These are phyloP conservation scores for Geophilus truncorum DNA, from an alignment of 2,888 invertebrate species.

Conservation along the genomic window DNA sequence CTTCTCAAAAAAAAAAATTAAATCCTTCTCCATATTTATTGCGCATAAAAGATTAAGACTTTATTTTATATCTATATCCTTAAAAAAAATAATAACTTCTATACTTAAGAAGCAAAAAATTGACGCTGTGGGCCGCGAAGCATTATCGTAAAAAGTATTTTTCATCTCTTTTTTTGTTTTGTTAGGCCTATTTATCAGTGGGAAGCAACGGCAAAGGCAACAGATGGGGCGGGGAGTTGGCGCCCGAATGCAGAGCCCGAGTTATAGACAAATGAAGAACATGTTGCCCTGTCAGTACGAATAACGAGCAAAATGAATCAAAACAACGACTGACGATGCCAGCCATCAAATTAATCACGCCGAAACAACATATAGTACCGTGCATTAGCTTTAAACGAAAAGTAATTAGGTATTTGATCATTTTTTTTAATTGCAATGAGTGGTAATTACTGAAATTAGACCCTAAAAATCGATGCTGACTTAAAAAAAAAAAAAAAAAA, in stretches of 20 bases:
- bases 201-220: not conserved
- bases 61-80: not conserved
- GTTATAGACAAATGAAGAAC: slow-evolving; percentile 1
- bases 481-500: too few species aligned
- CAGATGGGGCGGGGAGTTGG: not conserved
- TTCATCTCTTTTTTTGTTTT: too few species aligned
- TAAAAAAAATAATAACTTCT: too few species aligned
- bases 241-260: not conserved
- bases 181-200: not conserved
- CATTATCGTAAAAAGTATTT: too few species aligned
- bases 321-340: not conserved
- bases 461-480: too few species aligned
- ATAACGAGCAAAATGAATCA: slow-evolving; percentile 7
- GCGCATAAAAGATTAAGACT: not conserved
- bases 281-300: not conserved
- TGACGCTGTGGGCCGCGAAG: too few species aligned
- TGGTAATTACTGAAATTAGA: too few species aligned
- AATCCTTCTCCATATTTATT: not conserved
- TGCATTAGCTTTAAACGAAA: too few species aligned
- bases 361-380: not conserved
- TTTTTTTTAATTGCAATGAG: too few species aligned
- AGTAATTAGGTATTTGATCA: too few species aligned
- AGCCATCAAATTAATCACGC: not conserved
- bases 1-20: not conserved
- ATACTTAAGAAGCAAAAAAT: not conserved